phyloP scores from a whole-genome alignment of 92 coral and sea anemone species.

The Actinernus sp. region DNA sequence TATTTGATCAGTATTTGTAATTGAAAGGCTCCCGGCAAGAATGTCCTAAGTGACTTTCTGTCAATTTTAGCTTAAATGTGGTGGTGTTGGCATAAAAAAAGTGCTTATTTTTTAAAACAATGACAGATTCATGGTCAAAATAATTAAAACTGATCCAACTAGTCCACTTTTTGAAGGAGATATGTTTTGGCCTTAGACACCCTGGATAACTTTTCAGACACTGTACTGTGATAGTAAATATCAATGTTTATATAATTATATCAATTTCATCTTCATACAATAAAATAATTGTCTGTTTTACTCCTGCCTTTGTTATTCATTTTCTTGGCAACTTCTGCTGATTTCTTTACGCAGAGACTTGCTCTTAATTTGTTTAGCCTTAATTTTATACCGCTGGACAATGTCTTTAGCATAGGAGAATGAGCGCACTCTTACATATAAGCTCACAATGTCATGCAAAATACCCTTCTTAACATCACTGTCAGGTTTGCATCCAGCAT shows the following conservation, averaged over 20 bases:
- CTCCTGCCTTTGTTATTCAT: constrained; percentile 6
- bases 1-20: too few relatives aligned
- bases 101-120: too few relatives aligned
- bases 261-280: too few relatives aligned
- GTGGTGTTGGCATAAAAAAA: too few relatives aligned
- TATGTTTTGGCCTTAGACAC: too few relatives aligned
- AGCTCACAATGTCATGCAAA: constrained; percentile 26
- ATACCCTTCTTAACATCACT: constrained; percentile 31
- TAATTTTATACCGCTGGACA: constrained; percentile 29
- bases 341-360: constrained; percentile 45
- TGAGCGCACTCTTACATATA: constrained; percentile 41
- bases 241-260: constrained; percentile 22
- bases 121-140: too few relatives aligned
- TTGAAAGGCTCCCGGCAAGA: too few relatives aligned
- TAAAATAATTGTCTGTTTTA: too few relatives aligned
- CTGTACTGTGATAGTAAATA: constrained; percentile 13
- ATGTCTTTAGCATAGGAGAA: constrained; percentile 31
- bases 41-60: too few relatives aligned
- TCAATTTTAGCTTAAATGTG: too few relatives aligned
- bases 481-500: constrained; percentile 28
- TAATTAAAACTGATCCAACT: too few relatives aligned
- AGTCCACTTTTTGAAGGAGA: too few relatives aligned
- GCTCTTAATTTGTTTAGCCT: constrained; percentile 22
- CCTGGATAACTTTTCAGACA: constrained; percentile 5
- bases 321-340: constrained; percentile 12